Evolutionary conservation across 2,797 vertebrate genomes (phyloP).

Genomic region (Rhabdomys pumilio): DNA sequence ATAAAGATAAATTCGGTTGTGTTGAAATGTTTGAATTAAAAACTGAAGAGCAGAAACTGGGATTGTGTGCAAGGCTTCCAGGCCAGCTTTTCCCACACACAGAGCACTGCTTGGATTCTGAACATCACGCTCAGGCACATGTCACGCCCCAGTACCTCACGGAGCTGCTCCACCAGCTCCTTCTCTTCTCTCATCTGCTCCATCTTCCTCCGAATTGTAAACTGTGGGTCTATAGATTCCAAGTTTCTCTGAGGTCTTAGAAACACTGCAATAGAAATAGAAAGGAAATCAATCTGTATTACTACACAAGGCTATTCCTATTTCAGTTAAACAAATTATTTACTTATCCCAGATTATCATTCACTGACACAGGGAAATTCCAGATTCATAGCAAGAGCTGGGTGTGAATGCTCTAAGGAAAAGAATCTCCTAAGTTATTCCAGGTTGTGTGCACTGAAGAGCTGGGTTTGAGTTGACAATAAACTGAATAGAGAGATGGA

Average conservation of each 20-base stretch:
- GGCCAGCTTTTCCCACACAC: background rate
- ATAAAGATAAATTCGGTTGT: background rate
- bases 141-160: slow-evolving; percentile 88
- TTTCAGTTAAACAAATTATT: slow-evolving; percentile 53
- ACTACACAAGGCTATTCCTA: background rate
- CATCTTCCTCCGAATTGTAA: slow-evolving; percentile 98
- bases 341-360: background rate
- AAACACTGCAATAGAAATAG: slow-evolving; percentile 88
- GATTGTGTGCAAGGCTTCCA: background rate
- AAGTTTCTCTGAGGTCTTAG: slow-evolving; percentile 95
- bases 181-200: slow-evolving; percentile 97
- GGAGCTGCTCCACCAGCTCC: slow-evolving; percentile 92
- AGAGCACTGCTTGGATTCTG: background rate
- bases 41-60: slow-evolving; percentile 4
- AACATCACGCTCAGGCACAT: background rate
- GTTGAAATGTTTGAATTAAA: background rate
- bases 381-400: background rate
- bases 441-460: background rate
- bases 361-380: background rate
- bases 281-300: background rate
- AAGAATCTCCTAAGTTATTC: background rate
- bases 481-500: background rate
- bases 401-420: background rate
- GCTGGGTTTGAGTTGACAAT: background rate
- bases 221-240: slow-evolving; percentile 96